Conservation (phyloP, 2,888 invertebrate species). For the Xestia rhomboidea region DNA sequence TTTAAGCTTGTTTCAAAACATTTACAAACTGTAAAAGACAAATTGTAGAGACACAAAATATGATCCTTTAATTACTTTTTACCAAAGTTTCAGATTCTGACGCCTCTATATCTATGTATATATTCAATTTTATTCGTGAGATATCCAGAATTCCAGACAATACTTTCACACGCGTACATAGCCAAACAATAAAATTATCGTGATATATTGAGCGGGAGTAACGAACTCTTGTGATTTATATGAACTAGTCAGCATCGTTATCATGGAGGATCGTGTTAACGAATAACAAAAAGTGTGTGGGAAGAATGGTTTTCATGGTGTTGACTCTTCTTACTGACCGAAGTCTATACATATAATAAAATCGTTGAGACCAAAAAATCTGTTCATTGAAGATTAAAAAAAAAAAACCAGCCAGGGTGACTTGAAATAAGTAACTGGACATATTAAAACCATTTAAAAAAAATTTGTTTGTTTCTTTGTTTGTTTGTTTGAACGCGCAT, state of each 20-base stretch:
- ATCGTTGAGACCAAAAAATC: no score
- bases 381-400: no score
- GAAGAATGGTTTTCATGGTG: background rate
- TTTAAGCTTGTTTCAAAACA: no score
- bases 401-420: no score
- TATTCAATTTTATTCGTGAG: background rate
- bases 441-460: no score
- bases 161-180: background rate
- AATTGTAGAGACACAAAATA: background rate
- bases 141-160: background rate
- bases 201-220: constrained; percentile 39
- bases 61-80: background rate
- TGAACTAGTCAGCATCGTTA: background rate
- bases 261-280: background rate
- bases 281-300: background rate
- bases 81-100: background rate
- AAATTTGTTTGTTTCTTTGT: no score
- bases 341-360: no score
- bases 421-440: no score
- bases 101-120: background rate
- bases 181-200: constrained; percentile 26
- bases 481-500: no score
- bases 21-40: no score
- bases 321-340: no score
- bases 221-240: constrained; percentile 38